phyloP scores from a whole-genome alignment of 2,797 vertebrate genomes.

The Hafferia zeledoni region DNA sequence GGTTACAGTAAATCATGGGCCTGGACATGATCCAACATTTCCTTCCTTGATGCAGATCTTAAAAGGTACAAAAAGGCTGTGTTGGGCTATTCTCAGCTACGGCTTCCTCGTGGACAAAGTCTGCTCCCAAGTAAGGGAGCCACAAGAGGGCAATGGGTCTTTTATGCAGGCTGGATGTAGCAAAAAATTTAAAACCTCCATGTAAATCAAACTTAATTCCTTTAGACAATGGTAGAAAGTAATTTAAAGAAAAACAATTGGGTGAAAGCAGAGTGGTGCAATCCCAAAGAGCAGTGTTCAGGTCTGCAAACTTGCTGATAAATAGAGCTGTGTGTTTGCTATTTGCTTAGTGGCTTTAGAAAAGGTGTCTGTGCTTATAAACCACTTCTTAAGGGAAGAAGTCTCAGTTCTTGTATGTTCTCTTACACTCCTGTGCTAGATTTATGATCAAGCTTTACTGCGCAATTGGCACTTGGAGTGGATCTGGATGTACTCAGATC shows the following conservation, averaged over 20 bases:
- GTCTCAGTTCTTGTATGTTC: background rate
- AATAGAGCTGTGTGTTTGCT: background rate
- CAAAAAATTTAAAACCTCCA: background rate
- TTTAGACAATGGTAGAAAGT: background rate
- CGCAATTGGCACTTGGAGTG: background rate
- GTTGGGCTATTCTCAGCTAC: background rate
- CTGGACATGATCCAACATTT: background rate
- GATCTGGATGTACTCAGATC: conserved; percentile 13
- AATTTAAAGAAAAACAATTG: background rate
- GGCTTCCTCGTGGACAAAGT: background rate
- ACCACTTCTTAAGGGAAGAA: background rate
- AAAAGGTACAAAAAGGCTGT: background rate
- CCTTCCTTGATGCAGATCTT: background rate
- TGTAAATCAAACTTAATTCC: background rate
- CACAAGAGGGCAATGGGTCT: conserved; percentile 32
- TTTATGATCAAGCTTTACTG: conserved; percentile 6
- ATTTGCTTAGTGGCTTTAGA: conserved; percentile 22
- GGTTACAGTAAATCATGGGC: conserved; percentile 16
- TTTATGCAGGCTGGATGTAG: background rate
- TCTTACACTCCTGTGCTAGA: background rate
- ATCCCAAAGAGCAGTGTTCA: background rate
- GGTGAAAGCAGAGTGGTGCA: background rate
- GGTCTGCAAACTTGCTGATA: background rate
- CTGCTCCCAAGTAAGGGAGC: background rate
- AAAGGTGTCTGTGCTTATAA: background rate